Conservation (phyloP, 2,888 invertebrate genomes). For the Matsumyia berberina region DNA sequence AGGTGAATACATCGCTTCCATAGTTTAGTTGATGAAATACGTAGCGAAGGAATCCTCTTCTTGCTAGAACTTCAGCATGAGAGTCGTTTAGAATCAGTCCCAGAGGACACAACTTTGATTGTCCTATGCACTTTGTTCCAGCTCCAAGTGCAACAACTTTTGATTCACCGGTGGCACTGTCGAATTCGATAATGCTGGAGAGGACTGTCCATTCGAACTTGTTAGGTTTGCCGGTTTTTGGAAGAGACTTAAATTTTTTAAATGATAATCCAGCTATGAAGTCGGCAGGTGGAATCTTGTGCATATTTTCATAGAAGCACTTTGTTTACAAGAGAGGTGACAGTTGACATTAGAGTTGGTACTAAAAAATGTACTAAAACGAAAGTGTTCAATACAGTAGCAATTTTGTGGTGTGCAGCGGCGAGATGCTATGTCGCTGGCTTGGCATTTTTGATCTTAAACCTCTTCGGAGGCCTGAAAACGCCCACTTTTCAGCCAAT, state of each 20-base stretch:
- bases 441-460: no score
- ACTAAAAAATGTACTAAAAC: conserved; percentile 23
- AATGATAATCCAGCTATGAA: conserved; percentile 87
- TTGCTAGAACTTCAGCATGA: conserved; percentile 95
- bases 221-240: conserved; percentile 92
- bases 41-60: conserved; percentile 92
- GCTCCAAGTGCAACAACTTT: conserved; percentile 93
- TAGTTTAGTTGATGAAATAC: conserved; percentile 87
- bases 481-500: no score
- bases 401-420: no score
- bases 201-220: conserved; percentile 93
- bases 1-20: conserved; percentile 81
- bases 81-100: conserved; percentile 94
- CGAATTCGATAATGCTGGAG: conserved; percentile 88
- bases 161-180: conserved; percentile 80
- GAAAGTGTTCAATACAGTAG: conserved; percentile 1
- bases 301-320: conserved; percentile 18
- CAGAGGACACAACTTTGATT: conserved; percentile 86
- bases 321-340: conserved; percentile 1
- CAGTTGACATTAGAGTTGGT: neutral
- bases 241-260: conserved; percentile 86
- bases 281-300: conserved; percentile 79
- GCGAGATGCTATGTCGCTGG: no score
- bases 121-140: conserved; percentile 96
- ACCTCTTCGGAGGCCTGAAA: no score